Evolutionary conservation across 2,113 vertebrate species (phyloP), one percentile per base, ranked within the genome.

Genomic region (Podocnemis expansa): DNA sequence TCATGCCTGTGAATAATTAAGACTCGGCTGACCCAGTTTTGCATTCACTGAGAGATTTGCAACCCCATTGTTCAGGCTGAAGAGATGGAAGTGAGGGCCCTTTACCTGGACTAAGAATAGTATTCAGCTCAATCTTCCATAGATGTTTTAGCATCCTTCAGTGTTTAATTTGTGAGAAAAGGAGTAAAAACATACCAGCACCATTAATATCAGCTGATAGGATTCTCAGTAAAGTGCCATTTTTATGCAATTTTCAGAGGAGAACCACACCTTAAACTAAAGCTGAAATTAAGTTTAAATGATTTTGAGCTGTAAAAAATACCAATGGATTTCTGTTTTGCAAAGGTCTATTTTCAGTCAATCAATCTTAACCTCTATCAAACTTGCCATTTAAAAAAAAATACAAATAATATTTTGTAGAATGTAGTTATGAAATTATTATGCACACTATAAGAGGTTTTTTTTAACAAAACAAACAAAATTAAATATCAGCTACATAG

Each of bases 241-340:
- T 87, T 92, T 41, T 0, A 73, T 84, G 51, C 47, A 47, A 34
- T 93, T 96, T 96, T 96, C 94, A 95, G 80, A 94, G 91, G 85
- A 96, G 93, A 95, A 92, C 56, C 52, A 89, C 21, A 75, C 49
- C n/a, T 67, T 87, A 63, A 80, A 63, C 60, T 51, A 47, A 51
- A 54, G 34, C 8, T 49, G 52, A 8, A 80, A 41, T 21, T 80
- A 47, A 52, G 16, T 21, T 60, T 27, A 81, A 25, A 41, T 27
- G 24, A 60, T 58, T 51, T 27, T 21, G 38, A 76, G n/a, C 14
- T 22, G 9, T 67, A 45, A 63, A 73, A 70, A 56, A 34, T 16
- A 19, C 31, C 78, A 54, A 22, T 47, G 78, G 16, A 58, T 56
- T 60, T 80, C 41, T 47, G 51, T n/a, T 85, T 5, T 63, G 52